A percentile compares a stretch with the other conserved stretches of the same genome.
These are phyloP conservation scores for Tipula unca DNA, from an alignment of 2,888 invertebrate genomes.

Conservation along the genomic window DNA sequence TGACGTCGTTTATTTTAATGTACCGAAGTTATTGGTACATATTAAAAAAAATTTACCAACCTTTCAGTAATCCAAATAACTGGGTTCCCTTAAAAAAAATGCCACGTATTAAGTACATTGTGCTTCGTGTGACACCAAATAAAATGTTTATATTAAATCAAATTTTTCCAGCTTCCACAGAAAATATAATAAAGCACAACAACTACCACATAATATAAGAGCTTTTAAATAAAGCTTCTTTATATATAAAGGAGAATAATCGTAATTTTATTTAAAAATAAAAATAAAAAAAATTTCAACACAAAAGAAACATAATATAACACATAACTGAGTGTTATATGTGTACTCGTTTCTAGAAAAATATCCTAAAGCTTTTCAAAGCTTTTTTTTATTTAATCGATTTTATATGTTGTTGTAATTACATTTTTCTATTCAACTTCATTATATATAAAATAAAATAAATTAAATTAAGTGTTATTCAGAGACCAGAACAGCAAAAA, in stretches of 20 bases:
- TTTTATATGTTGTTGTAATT: neutral
- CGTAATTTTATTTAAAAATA: neutral
- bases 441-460: constrained; percentile 1
- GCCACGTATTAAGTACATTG: too few relatives aligned
- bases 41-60: too few relatives aligned
- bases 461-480: constrained; percentile 4
- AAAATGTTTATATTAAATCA: too few relatives aligned
- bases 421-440: neutral
- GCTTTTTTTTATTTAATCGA: neutral
- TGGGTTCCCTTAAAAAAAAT: too few relatives aligned
- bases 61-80: too few relatives aligned
- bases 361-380: neutral
- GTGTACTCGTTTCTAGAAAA: neutral
- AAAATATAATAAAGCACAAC: too few relatives aligned
- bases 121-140: too few relatives aligned
- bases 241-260: neutral
- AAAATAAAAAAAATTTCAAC: neutral
- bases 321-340: neutral
- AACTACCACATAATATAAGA: neutral
- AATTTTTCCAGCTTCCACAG: too few relatives aligned
- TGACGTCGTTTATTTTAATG: too few relatives aligned
- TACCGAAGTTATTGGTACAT: too few relatives aligned
- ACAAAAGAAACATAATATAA: neutral
- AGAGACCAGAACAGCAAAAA: neutral
- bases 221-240: neutral